These are phyloP conservation scores for Cetonia aurata DNA, from an alignment of 2,888 invertebrate species.

Conservation along the genomic window DNA sequence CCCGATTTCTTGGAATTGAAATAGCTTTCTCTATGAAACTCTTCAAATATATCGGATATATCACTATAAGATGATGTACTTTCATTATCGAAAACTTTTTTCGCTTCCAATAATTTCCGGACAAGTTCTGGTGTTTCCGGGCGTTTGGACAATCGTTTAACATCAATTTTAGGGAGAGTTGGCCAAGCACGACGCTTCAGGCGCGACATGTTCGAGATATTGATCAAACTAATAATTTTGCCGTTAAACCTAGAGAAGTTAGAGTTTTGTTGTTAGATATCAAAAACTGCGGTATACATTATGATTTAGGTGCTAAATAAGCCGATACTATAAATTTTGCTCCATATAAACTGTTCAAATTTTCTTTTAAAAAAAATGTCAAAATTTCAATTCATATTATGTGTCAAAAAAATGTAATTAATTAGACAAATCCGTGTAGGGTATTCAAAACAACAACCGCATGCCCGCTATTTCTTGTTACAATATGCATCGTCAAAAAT, in stretches of 20 bases:
- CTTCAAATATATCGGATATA: constrained; percentile 56
- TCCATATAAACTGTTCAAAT: neutral
- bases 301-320: neutral
- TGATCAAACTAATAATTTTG: constrained; percentile 52
- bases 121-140: constrained; percentile 49
- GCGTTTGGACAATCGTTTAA: constrained; percentile 21
- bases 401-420: too few species aligned
- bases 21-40: constrained; percentile 55
- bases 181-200: constrained; percentile 24
- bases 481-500: too few species aligned
- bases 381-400: too few species aligned
- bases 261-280: neutral
- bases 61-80: constrained; percentile 53
- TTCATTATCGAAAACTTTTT: constrained; percentile 52
- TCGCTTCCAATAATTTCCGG: constrained; percentile 52
- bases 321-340: neutral
- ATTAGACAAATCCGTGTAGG: too few species aligned
- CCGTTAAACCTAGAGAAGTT: too few species aligned
- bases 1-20: constrained; percentile 35
- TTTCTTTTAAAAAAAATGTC: too few species aligned
- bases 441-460: too few species aligned
- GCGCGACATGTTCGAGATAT: constrained; percentile 47
- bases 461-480: too few species aligned
- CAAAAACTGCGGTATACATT: neutral
- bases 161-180: constrained; percentile 11